Base-by-base conservation (phyloP, 2,797 vertebrate genomes). In the Gymnodraco acuticeps region DNA sequence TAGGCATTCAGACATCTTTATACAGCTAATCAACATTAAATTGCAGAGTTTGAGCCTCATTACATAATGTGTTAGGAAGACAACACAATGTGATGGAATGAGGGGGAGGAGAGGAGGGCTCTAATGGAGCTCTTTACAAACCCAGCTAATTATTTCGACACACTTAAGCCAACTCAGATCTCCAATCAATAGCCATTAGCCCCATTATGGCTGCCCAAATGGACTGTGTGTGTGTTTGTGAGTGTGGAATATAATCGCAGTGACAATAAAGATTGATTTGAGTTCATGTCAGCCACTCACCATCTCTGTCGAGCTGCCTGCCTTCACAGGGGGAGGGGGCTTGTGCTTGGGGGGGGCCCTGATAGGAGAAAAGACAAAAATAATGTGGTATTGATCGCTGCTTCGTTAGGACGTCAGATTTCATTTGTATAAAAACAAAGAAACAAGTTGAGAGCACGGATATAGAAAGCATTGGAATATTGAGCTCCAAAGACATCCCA, bases 301-400 rank as follows among this genome's bases (percentile, higher is more conserved):
- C 95, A 94, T 93, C 87, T 95, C 94, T 1, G 91, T 94, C 0
- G 93, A 94, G 89, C 90, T 92, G 84, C 87, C 86, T 0, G 84
- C 78, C 90, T 93, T 95, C 72, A 91, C 80, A 0, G 94, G 95
- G 54, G 95, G 93, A 67, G 94, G 94, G 23, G 95, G 93, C 83
- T 95, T 95, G 91, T 95, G 93, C 77, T 95, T 95, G 47, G 95
- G 95, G 6, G 94, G 94, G 2, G 88, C 93, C 23, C 95, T 95
- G 89, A 83, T 87, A 75, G 87, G 85, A 88, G 19, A 60, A 85
- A 70, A 88, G 31, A 74, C 41, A 83, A 55, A 73, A 48, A 75
- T 50, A 51, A 75, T 14, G 41, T 0, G 0, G 3, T 51, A 81
- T 72, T 31, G 78, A 88, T 66, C 46, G 2, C 3, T 1, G 33